phyloP scores from a whole-genome alignment of 1,140 invertebrate genomes.

The Lineus longissimus region DNA sequence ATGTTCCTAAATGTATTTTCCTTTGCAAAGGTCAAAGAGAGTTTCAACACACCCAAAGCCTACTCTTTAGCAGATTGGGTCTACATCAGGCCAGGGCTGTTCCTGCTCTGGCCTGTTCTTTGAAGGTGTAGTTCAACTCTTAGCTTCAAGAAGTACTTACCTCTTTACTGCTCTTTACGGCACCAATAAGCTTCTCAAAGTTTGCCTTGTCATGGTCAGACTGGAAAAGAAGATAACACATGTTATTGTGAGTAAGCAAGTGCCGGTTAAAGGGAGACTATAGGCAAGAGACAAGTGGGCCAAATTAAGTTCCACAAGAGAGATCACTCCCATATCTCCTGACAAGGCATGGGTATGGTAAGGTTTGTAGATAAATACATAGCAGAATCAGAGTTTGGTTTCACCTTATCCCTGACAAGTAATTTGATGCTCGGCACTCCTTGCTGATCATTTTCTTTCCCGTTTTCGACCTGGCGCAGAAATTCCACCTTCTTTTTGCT shows the following conservation, averaged over 20 bases:
- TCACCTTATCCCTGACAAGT: slow-evolving; percentile 86
- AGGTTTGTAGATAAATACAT: too few relatives aligned
- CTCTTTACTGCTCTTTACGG: slow-evolving; percentile 82
- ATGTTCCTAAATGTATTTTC: not conserved
- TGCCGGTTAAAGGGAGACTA: too few relatives aligned
- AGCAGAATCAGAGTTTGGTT: slow-evolving; percentile 25
- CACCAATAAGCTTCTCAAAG: slow-evolving; percentile 80
- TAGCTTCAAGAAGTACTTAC: slow-evolving; percentile 38
- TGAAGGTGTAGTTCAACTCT: too few relatives aligned
- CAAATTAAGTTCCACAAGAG: too few relatives aligned
- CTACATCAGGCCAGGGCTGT: too few relatives aligned
- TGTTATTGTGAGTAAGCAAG: too few relatives aligned
- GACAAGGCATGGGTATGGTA: too few relatives aligned
- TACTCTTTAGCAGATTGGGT: too few relatives aligned
- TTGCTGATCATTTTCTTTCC: slow-evolving; percentile 67
- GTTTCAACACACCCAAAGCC: too few relatives aligned
- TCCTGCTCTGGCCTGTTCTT: too few relatives aligned
- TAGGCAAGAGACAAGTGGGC: not conserved
- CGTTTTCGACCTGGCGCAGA: slow-evolving; percentile 83
- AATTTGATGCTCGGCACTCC: slow-evolving; percentile 78
- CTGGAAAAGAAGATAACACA: slow-evolving; percentile 57
- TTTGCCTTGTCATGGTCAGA: slow-evolving; percentile 93
- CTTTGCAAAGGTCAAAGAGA: too few relatives aligned
- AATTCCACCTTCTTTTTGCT: slow-evolving; percentile 99
- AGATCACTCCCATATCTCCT: too few relatives aligned